Evolutionary conservation across 2,888 invertebrate species (phyloP).

Genomic region (Trachelus iudaicus): DNA sequence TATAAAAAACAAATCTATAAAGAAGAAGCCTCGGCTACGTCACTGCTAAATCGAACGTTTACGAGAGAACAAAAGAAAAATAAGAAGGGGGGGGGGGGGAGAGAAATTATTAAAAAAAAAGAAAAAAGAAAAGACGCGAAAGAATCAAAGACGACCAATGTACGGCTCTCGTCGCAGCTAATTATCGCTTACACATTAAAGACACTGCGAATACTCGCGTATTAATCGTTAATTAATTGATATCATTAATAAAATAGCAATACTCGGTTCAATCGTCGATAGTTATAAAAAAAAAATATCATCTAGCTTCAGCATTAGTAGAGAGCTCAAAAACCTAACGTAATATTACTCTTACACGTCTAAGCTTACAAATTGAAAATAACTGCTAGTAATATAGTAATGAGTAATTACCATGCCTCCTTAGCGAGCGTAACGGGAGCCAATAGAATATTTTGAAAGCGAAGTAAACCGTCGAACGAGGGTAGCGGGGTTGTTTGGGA

Average conservation of each 20-base stretch:
- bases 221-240: constrained; percentile 32
- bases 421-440: constrained; percentile 45
- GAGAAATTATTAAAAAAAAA: not conserved
- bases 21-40: constrained; percentile 58
- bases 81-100: too few relatives aligned
- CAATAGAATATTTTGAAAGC: constrained; percentile 20
- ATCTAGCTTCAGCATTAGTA: constrained; percentile 53
- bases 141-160: constrained; percentile 27
- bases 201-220: not conserved
- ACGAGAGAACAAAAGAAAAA: constrained; percentile 9
- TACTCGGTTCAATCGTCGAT: constrained; percentile 53
- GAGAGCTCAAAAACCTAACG: constrained; percentile 54
- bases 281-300: constrained; percentile 57
- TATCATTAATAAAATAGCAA: constrained; percentile 60
- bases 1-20: constrained; percentile 46
- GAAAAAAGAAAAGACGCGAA: not conserved
- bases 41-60: constrained; percentile 48
- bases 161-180: constrained; percentile 45
- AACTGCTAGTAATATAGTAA: constrained; percentile 32
- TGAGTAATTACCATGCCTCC: constrained; percentile 31
- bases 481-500: not conserved
- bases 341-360: constrained; percentile 8
- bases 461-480: not conserved
- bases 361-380: constrained; percentile 23
- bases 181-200: constrained; percentile 33